phyloP scores from a whole-genome alignment of 2,888 invertebrate genomes.

The Schizotus pectinicornis region DNA sequence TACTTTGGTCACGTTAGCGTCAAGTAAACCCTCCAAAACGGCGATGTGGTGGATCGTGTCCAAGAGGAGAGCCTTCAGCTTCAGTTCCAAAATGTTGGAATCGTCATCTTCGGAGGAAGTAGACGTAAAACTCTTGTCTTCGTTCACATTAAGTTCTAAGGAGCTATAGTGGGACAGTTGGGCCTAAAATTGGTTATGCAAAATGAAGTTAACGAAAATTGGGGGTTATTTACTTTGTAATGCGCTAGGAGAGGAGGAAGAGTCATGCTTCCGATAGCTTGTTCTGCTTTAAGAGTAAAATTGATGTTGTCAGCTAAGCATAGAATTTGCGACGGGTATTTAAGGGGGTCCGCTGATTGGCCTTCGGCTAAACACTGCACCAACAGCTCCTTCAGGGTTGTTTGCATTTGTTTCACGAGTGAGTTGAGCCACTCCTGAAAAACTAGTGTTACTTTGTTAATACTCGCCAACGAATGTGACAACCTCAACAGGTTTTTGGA shows the following conservation, averaged over 20 bases:
- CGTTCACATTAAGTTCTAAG: conserved; percentile 51
- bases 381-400: conserved; percentile 74
- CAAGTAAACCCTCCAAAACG: conserved; percentile 79
- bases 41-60: conserved; percentile 92
- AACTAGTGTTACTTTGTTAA: no score
- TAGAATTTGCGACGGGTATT: conserved; percentile 80
- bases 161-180: conserved; percentile 62
- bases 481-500: conserved; percentile 75
- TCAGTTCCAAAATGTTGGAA: conserved; percentile 64
- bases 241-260: conserved; percentile 62
- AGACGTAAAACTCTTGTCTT: conserved; percentile 29
- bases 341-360: conserved; percentile 65
- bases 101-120: conserved; percentile 35
- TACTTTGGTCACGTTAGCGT: conserved; percentile 68
- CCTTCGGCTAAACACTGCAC: conserved; percentile 62
- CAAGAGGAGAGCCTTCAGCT: conserved; percentile 89
- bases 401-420: conserved; percentile 83
- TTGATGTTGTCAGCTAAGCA: conserved; percentile 84
- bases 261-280: conserved; percentile 73
- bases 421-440: conserved; percentile 74
- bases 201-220: no score
- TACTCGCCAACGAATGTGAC: no score
- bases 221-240: conserved; percentile 57
- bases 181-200: conserved; percentile 41
- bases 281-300: conserved; percentile 86